Evolutionary conservation across 2,888 invertebrate genomes (phyloP), one percentile per base, ranked within the genome.

Genomic region (Timandra comae): DNA sequence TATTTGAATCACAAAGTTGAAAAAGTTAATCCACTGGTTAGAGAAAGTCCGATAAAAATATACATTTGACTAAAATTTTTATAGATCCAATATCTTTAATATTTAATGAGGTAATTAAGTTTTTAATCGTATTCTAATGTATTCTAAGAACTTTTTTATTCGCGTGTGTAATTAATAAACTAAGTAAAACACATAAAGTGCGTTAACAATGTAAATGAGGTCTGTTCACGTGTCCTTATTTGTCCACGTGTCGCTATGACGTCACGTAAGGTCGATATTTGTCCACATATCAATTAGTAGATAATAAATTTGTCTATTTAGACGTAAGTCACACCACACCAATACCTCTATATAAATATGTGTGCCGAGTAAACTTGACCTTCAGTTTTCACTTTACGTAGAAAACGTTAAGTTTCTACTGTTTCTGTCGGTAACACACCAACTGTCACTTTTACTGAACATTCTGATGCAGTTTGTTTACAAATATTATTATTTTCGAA

Each of bases 191-290:
- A n/a, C n/a, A n/a, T n/a, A n/a, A n/a, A n/a, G 16, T 16, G 16
- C n/a, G 33, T 31, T 31, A 27, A 38, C 35, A 37, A 31, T 43
- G 27, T 37, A 33, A 40, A 49, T 38, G 22, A 33, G 26, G 30
- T 27, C 20, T 29, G 24, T 23, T 32, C 42, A 46, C 42, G 46
- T 39, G 38, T 32, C 28, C 2, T 21, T 38, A 30, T 43, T 36
- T 35, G 22, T 24, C 24, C 41, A 40, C 41, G 40, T 43, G 38
- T 33, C 16, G 24, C 11, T 24, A 19, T 42, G 36, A 43, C 29
- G 24, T 9, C 21, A 21, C 34, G 33, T 35, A 35, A 46, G 6
- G 6, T 7, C 24, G 11, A 39, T 33, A 42, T 45, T 43, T 12
- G 30, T 27, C 11, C 23, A 7, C 7, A 33, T 39, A 35, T 31